Evolutionary conservation across 2,797 vertebrate species (phyloP).

Genomic region (Sylvilagus floridanus): DNA sequence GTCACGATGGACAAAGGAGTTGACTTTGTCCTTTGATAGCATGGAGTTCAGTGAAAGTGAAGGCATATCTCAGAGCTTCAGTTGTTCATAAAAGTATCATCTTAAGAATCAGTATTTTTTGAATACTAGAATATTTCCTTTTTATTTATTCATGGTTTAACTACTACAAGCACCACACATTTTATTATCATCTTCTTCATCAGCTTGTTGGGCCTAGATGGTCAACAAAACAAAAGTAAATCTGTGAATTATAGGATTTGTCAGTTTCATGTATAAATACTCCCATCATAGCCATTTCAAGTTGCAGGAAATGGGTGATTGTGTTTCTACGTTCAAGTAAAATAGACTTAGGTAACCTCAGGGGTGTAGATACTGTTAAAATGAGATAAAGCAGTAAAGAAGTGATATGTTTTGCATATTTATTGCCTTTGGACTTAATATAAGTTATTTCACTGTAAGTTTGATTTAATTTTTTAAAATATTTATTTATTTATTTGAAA

Average conservation of each 20-base stretch:
- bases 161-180: background rate
- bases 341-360: background rate
- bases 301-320: background rate
- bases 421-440: background rate
- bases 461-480: background rate
- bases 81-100: background rate
- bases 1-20: background rate
- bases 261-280: background rate
- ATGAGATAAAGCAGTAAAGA: background rate
- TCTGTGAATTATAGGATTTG: background rate
- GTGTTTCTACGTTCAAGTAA: background rate
- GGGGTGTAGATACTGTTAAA: background rate
- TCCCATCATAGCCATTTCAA: background rate
- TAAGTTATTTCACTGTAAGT: constrained; percentile 16
- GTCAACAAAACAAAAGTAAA: constrained; percentile 14
- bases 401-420: background rate
- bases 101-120: background rate
- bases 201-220: constrained; percentile 4
- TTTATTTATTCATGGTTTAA: constrained; percentile 1
- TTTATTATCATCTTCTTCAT: background rate
- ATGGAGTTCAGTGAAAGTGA: background rate
- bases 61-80: background rate
- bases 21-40: background rate
- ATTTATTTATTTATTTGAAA: background rate
- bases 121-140: background rate